A percentile compares a stretch with the other conserved stretches of the same genome.
Evolutionary conservation across 2,797 vertebrate species (phyloP).

Genomic region (Urosaurus nigricauda): DNA sequence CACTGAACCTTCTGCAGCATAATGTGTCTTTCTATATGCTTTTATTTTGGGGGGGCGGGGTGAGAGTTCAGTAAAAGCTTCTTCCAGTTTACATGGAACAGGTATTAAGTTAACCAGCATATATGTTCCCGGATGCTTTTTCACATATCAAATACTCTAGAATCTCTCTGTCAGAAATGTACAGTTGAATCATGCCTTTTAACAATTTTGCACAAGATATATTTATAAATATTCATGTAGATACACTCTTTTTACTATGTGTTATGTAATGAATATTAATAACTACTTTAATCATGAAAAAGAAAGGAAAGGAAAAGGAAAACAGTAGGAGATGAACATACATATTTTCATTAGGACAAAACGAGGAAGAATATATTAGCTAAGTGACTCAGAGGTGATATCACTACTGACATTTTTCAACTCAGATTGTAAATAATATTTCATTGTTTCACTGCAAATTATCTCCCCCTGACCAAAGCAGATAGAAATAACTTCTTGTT

Average conservation of each 20-base stretch:
- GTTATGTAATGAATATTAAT: slow-evolving; percentile 14
- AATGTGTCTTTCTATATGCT: background rate
- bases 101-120: background rate
- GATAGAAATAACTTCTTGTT: slow-evolving; percentile 17
- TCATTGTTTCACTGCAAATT: slow-evolving; percentile 7
- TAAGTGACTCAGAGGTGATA: background rate
- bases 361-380: background rate
- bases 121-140: background rate
- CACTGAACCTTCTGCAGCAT: background rate
- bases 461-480: background rate
- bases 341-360: slow-evolving; percentile 14
- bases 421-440: slow-evolving; percentile 1
- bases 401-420: background rate
- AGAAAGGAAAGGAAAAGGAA: background rate
- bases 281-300: slow-evolving; percentile 24
- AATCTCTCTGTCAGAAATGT: background rate
- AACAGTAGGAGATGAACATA: slow-evolving; percentile 15
- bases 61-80: too few species aligned
- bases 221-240: slow-evolving; percentile 38
- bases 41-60: background rate
- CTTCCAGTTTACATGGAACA: background rate
- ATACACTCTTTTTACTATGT: slow-evolving; percentile 17
- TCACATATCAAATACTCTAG: background rate
- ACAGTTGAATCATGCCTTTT: slow-evolving; percentile 24
- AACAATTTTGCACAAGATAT: slow-evolving; percentile 24